These are phyloP conservation scores for Numida meleagris DNA, from an alignment of 2,113 vertebrate genomes.

Conservation along the genomic window DNA sequence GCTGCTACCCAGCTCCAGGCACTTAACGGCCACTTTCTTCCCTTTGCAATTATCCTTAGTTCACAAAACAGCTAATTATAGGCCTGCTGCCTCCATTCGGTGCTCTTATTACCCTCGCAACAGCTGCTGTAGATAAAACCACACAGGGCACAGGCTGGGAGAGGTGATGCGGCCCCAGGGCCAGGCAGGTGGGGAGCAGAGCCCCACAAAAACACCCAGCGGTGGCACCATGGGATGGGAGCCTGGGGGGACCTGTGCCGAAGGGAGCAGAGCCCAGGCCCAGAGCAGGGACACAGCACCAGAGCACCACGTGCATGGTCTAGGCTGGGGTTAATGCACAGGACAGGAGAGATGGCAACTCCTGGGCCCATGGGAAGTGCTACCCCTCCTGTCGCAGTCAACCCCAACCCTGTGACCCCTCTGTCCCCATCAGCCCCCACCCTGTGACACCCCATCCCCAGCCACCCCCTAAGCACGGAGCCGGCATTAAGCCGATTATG, in stretches of 20 bases:
- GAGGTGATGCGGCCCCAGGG: not conserved
- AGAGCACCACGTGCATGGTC: not conserved
- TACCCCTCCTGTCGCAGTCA: not conserved
- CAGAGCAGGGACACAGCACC: not conserved
- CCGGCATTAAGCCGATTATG: conserved; percentile 23
- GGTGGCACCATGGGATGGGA: not conserved
- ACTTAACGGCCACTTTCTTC: not conserved
- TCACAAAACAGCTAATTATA: not conserved
- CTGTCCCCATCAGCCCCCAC: not conserved
- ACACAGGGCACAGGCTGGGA: not conserved
- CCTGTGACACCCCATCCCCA: not conserved
- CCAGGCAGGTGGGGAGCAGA: not conserved
- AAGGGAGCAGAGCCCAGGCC: not conserved
- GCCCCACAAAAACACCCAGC: not conserved
- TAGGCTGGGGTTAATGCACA: not conserved
- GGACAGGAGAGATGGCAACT: not conserved
- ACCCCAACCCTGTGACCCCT: not conserved
- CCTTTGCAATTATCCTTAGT: not conserved
- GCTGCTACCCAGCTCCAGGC: not conserved
- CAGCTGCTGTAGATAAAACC: rapidly evolving
- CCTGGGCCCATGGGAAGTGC: not conserved
- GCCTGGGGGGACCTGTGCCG: not conserved
- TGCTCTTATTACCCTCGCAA: not conserved
- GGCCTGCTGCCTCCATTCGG: not conserved
- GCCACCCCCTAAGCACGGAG: rapidly evolving